Conservation (phyloP, 2,888 invertebrate species). For the Microplitis manilae region DNA sequence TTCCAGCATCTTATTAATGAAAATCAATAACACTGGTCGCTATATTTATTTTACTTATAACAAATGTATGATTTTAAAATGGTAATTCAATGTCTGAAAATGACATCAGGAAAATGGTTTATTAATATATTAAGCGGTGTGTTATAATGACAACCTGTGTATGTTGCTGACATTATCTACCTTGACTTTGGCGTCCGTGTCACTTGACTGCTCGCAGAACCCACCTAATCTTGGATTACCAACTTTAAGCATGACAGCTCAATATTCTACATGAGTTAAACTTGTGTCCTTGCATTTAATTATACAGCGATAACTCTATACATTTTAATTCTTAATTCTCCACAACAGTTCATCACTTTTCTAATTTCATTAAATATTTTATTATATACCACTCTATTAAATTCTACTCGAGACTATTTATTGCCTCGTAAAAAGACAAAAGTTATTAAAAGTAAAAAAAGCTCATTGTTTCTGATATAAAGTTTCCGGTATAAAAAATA, state of each 20-base stretch:
- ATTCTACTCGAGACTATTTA: neutral
- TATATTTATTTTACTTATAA: neutral
- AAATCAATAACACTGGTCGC: too few species aligned
- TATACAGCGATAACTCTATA: neutral
- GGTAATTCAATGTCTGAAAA: neutral
- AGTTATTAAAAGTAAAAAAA: neutral
- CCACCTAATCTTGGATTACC: slow-evolving; percentile 27
- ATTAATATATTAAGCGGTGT: neutral
- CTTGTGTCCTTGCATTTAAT: neutral
- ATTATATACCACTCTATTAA: neutral
- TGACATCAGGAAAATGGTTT: neutral
- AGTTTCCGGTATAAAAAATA: neutral
- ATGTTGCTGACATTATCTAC: slow-evolving; percentile 28
- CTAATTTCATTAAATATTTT: too few species aligned
- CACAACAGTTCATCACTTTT: too few species aligned
- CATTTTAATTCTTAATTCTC: too few species aligned
- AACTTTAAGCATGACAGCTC: slow-evolving; percentile 21
- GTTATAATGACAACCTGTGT: neutral
- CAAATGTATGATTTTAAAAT: neutral
- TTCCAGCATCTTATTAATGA: too few species aligned
- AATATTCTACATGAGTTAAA: neutral
- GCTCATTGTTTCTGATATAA: neutral
- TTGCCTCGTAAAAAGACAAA: neutral
- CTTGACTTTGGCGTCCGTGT: slow-evolving; percentile 12
- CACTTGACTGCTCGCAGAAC: slow-evolving; percentile 9